Conservation (phyloP, 2,888 invertebrate species). For the Spilarctia lutea region DNA sequence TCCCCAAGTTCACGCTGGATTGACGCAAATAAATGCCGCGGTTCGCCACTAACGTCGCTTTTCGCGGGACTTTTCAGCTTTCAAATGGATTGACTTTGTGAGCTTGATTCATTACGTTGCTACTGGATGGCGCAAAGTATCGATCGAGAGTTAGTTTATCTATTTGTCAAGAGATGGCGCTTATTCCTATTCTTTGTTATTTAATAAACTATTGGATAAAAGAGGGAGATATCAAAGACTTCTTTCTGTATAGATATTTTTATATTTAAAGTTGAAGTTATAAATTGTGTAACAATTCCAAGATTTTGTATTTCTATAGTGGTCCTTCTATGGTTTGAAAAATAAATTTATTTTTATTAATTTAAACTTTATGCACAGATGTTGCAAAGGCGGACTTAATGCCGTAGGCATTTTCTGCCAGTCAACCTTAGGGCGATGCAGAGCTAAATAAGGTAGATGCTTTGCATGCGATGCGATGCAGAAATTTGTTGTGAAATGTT, state of each 20-base stretch:
- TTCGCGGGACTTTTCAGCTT: slow-evolving; percentile 42
- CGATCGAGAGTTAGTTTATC: slow-evolving; percentile 27
- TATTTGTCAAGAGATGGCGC: slow-evolving; percentile 56
- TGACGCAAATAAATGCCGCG: slow-evolving; percentile 63
- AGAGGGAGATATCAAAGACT: neutral
- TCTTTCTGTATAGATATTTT: neutral
- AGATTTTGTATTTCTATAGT: neutral
- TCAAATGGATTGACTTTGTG: slow-evolving; percentile 24
- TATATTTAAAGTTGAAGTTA: neutral
- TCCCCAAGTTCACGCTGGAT: slow-evolving; percentile 81
- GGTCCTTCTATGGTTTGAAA: neutral
- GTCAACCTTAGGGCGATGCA: no score
- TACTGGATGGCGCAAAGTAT: slow-evolving; percentile 62
- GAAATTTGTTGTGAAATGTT: no score
- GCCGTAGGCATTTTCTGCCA: no score
- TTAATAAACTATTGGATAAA: slow-evolving; percentile 32
- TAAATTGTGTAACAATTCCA: neutral
- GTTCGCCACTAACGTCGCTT: slow-evolving; percentile 47
- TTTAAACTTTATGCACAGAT: no score
- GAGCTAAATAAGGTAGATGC: no score
- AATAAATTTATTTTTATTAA: no score
- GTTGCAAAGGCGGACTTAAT: no score
- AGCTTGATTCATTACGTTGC: slow-evolving; percentile 1
- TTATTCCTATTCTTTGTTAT: neutral
- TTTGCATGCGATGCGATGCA: no score